Conservation (phyloP, 2,113 vertebrate species). For the Falcunculus frontatus region DNA sequence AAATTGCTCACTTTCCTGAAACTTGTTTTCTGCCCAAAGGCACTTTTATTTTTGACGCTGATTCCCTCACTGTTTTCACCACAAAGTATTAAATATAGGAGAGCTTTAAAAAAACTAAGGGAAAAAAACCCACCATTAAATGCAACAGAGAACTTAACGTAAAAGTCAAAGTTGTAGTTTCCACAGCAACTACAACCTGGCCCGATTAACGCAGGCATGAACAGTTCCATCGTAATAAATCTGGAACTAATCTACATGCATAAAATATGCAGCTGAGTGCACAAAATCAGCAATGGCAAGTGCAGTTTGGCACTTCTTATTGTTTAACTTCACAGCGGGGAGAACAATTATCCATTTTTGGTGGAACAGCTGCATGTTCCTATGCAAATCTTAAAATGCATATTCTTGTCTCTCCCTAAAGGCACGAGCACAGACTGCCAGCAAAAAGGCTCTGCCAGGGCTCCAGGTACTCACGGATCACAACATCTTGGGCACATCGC, state of each 20-base stretch:
- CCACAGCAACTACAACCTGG: slow-evolving; percentile 55
- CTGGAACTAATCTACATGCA: slow-evolving; percentile 63
- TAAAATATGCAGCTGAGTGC: slow-evolving; percentile 56
- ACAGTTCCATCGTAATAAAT: slow-evolving; percentile 26
- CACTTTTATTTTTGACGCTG: not conserved
- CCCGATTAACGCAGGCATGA: slow-evolving; percentile 24
- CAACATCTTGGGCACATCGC: rapidly evolving
- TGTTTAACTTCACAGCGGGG: slow-evolving; percentile 50
- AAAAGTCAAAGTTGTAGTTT: slow-evolving; percentile 10
- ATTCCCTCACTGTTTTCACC: not conserved
- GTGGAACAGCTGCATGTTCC: slow-evolving; percentile 61
- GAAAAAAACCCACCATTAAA: not conserved
- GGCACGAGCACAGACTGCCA: not conserved
- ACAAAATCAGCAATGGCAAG: slow-evolving; percentile 60
- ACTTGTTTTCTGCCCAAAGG: not conserved
- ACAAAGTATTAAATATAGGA: not conserved
- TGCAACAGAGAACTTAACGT: slow-evolving; percentile 12
- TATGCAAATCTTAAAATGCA: slow-evolving; percentile 62
- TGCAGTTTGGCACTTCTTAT: slow-evolving; percentile 64
- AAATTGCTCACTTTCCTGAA: not conserved
- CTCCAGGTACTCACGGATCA: not conserved
- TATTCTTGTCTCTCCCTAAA: slow-evolving; percentile 6
- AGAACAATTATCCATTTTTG: slow-evolving; percentile 65
- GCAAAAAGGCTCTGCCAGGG: not conserved
- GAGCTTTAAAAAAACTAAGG: not conserved